Conservation (phyloP, 2,113 vertebrate genomes). For the Pangasianodon gigas region DNA sequence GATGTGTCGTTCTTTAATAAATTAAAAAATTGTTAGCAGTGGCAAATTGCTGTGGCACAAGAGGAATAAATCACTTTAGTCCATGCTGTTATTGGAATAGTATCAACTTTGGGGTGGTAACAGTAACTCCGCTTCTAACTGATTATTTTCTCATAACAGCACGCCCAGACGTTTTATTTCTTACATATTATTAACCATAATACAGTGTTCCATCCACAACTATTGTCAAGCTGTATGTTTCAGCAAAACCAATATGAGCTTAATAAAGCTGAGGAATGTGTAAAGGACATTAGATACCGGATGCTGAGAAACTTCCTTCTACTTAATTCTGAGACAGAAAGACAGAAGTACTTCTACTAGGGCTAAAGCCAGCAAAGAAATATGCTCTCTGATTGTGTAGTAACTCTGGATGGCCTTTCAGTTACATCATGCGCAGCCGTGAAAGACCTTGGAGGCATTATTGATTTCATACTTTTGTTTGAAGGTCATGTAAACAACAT, state of each 20-base stretch:
- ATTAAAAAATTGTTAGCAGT: neutral
- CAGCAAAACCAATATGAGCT: neutral
- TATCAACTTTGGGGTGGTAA: neutral
- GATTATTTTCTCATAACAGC: neutral
- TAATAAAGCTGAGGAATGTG: neutral
- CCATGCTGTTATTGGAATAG: neutral
- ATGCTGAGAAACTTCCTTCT: neutral
- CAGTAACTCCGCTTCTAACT: neutral
- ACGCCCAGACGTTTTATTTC: neutral
- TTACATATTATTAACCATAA: neutral
- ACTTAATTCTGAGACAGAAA: neutral
- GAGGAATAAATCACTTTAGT: neutral
- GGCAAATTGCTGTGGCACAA: neutral
- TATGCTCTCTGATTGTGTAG: neutral
- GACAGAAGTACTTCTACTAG: neutral
- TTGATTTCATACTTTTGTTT: neutral
- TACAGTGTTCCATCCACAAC: neutral
- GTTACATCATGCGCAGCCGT: neutral
- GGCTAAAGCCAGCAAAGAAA: neutral
- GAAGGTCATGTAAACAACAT: neutral
- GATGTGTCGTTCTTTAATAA: neutral
- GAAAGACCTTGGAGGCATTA: neutral
- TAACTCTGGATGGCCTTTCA: neutral
- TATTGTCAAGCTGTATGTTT: neutral
- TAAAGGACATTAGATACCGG: neutral